Evolutionary conservation across 2,888 invertebrate genomes (phyloP), one percentile per base, ranked within the genome.

Genomic region (Allophyes oxyacanthae): DNA sequence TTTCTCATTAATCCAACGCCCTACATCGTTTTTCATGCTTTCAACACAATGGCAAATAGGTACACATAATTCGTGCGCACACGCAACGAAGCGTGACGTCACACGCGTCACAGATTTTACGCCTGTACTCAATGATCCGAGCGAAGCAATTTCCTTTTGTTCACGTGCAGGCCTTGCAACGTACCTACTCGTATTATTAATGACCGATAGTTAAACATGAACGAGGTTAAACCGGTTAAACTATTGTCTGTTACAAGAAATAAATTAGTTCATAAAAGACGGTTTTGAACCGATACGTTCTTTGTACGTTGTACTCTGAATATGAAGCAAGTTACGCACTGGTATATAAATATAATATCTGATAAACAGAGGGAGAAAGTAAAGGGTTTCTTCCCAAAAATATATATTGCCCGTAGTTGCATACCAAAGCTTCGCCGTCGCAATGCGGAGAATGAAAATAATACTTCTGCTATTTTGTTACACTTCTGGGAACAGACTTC

Each of bases 31-130:
- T 6, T 33, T 45, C 28, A 67, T 20, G 28, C 20, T 6, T 54
- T 25, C 28, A 44, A 41, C 46, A 38, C 13, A 49, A 42, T 55
- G 6, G 13, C 34, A 45, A 25, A 44, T 37, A 36, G 28, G 6
- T 28, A 28, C 28, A 20, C 15, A 32, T 7, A 9, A n/a, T 13
- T 13, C n/a, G 26, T 36, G 55, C 50, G 44, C 48, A 37, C 30
- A 28, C 43, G 37, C 76, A 59, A 6, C 49, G 55, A 38, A 44
- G 51, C 59, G 42, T 76, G 77, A 62, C 74, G 71, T 66, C 71
- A 75, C 57, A 70, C 65, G 64, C 75, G 77, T 55, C 77, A 71
- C 60, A 61, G 67, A 57, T 64, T 75, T 52, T 64, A 71, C 57
- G 58, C 51, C 42, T 59, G 50, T 49, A 63, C 46, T 55, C 72